Conservation (phyloP, 2,888 invertebrate genomes). For the Hesperia comma region DNA sequence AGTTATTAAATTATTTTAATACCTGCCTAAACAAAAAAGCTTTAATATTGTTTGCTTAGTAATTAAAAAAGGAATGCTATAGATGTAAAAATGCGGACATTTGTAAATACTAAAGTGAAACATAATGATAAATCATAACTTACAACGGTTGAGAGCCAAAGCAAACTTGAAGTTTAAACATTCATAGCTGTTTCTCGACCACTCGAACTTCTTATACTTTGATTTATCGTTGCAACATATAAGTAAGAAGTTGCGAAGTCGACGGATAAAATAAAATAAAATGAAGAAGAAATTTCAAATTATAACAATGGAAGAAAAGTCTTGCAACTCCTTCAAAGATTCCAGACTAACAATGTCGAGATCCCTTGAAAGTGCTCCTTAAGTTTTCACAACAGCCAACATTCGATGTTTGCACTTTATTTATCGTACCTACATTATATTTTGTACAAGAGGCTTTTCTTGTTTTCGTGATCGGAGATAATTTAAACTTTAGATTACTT, state of each 20-base stretch:
- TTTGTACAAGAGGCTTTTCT: not conserved
- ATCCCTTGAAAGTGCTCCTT: constrained; percentile 10
- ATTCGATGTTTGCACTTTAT: constrained; percentile 1
- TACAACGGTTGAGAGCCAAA: not conserved
- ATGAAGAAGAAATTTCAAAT: constrained; percentile 5
- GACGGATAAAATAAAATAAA: constrained; percentile 2
- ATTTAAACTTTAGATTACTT: too few species aligned
- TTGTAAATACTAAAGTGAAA: too few species aligned
- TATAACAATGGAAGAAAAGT: constrained; percentile 19
- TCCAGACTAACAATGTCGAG: constrained; percentile 16
- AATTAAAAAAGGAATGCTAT: too few species aligned
- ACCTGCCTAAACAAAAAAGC: too few species aligned
- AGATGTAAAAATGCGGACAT: too few species aligned
- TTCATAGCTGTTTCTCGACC: not conserved
- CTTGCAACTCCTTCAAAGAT: constrained; percentile 6
- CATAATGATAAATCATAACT: too few species aligned
- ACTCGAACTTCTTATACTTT: not conserved
- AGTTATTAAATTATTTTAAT: too few species aligned
- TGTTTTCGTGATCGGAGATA: too few species aligned
- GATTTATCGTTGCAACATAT: constrained; percentile 1
- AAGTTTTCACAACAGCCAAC: constrained; percentile 2
- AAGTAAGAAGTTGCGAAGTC: constrained; percentile 1
- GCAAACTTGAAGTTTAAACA: not conserved
- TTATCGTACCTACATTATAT: not conserved
- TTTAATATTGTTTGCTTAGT: too few species aligned